phyloP scores from a whole-genome alignment of 1,140 invertebrate genomes.

The Manduca sexta region DNA sequence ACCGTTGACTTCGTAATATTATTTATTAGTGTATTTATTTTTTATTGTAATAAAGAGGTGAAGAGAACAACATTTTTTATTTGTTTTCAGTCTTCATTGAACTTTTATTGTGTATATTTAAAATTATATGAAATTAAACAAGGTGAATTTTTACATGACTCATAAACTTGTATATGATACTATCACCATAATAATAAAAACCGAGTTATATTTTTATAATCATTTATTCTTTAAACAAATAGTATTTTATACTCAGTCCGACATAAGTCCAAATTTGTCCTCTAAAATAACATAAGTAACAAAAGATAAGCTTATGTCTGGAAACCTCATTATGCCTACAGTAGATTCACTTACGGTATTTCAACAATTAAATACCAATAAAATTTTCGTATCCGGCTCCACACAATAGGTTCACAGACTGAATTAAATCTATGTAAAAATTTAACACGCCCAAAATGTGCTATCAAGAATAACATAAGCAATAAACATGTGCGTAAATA shows the following conservation, averaged over 20 bases:
- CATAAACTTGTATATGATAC: too few species aligned
- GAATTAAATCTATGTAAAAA: slow-evolving; percentile 19
- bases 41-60: not conserved
- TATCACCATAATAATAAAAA: slow-evolving; percentile 19
- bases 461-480: not conserved
- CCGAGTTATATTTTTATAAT: slow-evolving; percentile 32
- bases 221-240: slow-evolving; percentile 58
- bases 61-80: not conserved
- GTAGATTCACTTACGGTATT: slow-evolving; percentile 13
- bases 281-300: slow-evolving; percentile 43
- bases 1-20: slow-evolving; percentile 25
- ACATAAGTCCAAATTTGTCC: slow-evolving; percentile 53
- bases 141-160: too few species aligned
- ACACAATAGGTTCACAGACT: slow-evolving; percentile 12
- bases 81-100: too few species aligned
- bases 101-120: too few species aligned
- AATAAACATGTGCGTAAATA: not conserved
- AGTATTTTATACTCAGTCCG: slow-evolving; percentile 65
- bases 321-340: slow-evolving; percentile 22
- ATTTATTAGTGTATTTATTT: not conserved
- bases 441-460: slow-evolving; percentile 11
- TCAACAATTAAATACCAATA: slow-evolving; percentile 5
- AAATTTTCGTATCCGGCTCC: too few species aligned
- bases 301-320: slow-evolving; percentile 26
- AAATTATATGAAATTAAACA: too few species aligned